Conservation (phyloP, 2,797 vertebrate genomes). For the Nyctibius grandis region DNA sequence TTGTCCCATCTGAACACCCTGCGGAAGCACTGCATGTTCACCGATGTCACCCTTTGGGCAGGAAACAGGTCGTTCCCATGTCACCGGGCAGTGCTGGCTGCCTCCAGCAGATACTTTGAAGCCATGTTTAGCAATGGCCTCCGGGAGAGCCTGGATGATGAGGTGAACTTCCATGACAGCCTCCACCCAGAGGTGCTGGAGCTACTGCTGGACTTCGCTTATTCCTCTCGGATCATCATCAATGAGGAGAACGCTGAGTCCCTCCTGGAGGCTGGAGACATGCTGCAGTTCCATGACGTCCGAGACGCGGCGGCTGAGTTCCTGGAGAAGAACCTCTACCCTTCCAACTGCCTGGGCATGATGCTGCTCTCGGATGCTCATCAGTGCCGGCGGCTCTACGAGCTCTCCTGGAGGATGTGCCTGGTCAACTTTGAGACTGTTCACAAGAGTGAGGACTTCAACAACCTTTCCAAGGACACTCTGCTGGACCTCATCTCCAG, state of each 20-base stretch:
- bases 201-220: constrained; percentile 92
- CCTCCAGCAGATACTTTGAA: constrained; percentile 94
- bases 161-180: constrained; percentile 91
- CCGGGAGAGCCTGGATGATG: constrained; percentile 86
- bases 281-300: constrained; percentile 94
- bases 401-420: constrained; percentile 93
- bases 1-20: constrained; percentile 89
- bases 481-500: constrained; percentile 90
- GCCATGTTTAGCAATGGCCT: constrained; percentile 96
- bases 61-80: constrained; percentile 90
- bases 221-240: constrained; percentile 90
- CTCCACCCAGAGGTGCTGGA: constrained; percentile 94
- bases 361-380: constrained; percentile 93
- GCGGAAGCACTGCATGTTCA: constrained; percentile 91
- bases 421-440: constrained; percentile 89
- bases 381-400: constrained; percentile 89
- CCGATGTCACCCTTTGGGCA: constrained; percentile 91
- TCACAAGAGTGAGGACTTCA: constrained; percentile 89
- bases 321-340: constrained; percentile 89
- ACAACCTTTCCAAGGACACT: constrained; percentile 87
- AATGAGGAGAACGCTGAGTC: constrained; percentile 95
- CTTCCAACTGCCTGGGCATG: constrained; percentile 93
- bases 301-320: constrained; percentile 91
- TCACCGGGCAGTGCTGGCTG: constrained; percentile 90
- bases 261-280: constrained; percentile 90